Evolutionary conservation across 2,888 invertebrate genomes (phyloP).

Genomic region (Cecidostiba fungosa): DNA sequence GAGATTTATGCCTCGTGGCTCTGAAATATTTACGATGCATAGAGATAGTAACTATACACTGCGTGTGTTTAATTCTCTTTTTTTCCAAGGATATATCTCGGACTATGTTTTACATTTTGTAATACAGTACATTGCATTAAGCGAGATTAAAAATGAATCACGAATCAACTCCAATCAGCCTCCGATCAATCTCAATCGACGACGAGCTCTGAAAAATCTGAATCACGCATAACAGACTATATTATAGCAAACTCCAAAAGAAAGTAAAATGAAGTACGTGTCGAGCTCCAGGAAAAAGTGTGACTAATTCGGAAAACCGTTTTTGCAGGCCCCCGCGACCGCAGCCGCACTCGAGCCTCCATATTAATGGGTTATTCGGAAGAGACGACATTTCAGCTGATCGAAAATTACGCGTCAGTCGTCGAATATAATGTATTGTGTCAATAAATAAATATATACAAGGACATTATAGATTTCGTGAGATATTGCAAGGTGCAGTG

Average conservation of each 20-base stretch:
- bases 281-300: slow-evolving; percentile 4
- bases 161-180: neutral
- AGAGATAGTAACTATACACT: too few species aligned
- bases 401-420: neutral
- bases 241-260: neutral
- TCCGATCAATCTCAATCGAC: too few species aligned
- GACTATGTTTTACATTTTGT: too few species aligned
- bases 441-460: too few species aligned
- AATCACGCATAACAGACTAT: neutral
- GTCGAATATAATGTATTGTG: too few species aligned
- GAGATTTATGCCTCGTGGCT: too few species aligned
- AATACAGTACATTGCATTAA: too few species aligned
- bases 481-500: neutral
- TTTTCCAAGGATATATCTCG: too few species aligned
- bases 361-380: neutral
- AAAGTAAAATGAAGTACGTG: neutral
- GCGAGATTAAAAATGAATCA: neutral
- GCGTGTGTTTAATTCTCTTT: too few species aligned
- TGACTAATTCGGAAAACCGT: slow-evolving; percentile 22
- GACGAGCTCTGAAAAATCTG: neutral
- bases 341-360: neutral
- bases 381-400: neutral
- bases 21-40: too few species aligned
- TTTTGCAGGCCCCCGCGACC: neutral
- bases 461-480: neutral